Evolutionary conservation across 2,888 invertebrate genomes (phyloP).

Genomic region (Argynnis bischoffii): DNA sequence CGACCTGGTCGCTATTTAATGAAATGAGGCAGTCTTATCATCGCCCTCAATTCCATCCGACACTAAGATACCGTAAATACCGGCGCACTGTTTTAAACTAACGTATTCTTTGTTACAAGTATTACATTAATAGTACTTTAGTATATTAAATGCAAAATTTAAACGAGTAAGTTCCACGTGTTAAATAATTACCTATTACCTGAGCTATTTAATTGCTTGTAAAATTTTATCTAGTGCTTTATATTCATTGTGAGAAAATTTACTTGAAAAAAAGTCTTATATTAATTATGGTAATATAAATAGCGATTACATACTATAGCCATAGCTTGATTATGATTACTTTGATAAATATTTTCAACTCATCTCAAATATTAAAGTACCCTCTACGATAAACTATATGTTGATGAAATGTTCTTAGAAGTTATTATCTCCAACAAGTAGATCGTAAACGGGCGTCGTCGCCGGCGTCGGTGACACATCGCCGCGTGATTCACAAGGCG

Average conservation of each 20-base stretch:
- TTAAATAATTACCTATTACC: no score
- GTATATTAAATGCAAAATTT: no score
- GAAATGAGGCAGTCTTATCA: conserved; percentile 35
- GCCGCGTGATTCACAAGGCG: conserved; percentile 67
- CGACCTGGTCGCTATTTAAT: conserved; percentile 16
- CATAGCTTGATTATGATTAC: neutral
- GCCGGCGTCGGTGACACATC: conserved; percentile 67
- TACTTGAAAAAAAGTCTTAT: neutral
- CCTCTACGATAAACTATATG: conserved; percentile 17
- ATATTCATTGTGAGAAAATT: no score
- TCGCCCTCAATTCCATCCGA: conserved; percentile 31
- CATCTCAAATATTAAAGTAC: conserved; percentile 13
- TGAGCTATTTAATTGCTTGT: no score
- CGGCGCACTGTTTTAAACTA: conserved; percentile 36
- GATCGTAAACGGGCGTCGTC: conserved; percentile 52
- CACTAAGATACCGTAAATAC: conserved; percentile 39
- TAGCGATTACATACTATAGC: neutral
- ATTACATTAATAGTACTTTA: neutral
- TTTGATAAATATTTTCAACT: no score
- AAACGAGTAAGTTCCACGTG: no score
- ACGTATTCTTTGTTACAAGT: conserved; percentile 38
- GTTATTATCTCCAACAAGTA: conserved; percentile 51
- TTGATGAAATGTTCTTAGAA: conserved; percentile 53
- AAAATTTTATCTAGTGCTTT: no score
- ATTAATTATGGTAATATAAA: neutral